Conservation (phyloP, 2,113 vertebrate species). For the Onychostoma macrolepis region DNA sequence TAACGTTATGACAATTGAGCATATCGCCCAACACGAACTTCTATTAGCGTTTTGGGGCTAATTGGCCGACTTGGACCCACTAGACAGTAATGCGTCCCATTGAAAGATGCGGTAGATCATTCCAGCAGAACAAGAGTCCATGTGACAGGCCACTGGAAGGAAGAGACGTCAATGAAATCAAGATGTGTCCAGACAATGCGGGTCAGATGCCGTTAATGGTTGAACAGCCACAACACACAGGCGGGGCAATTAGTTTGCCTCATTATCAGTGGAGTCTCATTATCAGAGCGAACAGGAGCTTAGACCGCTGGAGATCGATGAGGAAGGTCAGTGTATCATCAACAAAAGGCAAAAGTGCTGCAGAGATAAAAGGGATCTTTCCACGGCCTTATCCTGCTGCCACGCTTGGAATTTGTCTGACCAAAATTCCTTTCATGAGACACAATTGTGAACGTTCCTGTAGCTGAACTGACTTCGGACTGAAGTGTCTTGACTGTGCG, state of each 20-base stretch:
- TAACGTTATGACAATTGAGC: no score
- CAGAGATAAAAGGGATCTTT: conserved; percentile 45
- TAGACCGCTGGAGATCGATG: conserved; percentile 31
- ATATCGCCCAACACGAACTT: conserved; percentile 51
- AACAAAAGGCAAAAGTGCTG: conserved; percentile 35
- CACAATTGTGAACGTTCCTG: neutral
- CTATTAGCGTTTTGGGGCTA: conserved; percentile 74
- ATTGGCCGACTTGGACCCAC: conserved; percentile 64
- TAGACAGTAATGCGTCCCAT: conserved; percentile 86
- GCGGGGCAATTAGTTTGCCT: conserved; percentile 52
- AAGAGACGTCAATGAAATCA: conserved; percentile 73
- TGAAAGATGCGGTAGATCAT: conserved; percentile 80
- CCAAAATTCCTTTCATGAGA: conserved; percentile 24
- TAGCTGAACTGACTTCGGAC: neutral
- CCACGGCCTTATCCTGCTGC: conserved; percentile 35
- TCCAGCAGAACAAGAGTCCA: conserved; percentile 81
- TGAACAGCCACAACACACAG: conserved; percentile 61
- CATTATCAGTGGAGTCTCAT: conserved; percentile 40
- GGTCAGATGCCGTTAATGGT: conserved; percentile 68
- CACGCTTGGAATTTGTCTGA: conserved; percentile 45
- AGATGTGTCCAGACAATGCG: conserved; percentile 73
- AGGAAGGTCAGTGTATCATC: conserved; percentile 39
- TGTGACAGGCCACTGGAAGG: conserved; percentile 83
- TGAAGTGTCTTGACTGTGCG: neutral
- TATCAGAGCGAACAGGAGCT: conserved; percentile 39